A percentile compares a stretch with the other conserved stretches of the same genome.
phyloP scores from a whole-genome alignment of 2,797 vertebrate genomes.

The Pangasius djambal region DNA sequence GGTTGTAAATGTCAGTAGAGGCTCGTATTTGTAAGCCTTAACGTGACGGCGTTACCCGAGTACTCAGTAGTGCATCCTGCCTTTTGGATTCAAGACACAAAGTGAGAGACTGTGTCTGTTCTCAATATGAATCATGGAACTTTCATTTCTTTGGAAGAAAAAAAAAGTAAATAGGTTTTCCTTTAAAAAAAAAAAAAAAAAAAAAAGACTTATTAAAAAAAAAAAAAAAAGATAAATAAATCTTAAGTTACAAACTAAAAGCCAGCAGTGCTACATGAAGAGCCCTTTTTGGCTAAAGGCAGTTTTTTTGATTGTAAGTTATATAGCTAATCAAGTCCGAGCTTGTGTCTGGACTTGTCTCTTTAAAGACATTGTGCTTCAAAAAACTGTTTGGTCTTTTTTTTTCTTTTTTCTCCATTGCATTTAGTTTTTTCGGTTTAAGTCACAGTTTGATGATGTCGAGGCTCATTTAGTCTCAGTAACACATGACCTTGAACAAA shows the following conservation, averaged over 20 bases:
- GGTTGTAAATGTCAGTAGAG: constrained; percentile 25
- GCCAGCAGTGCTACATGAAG: constrained; percentile 31
- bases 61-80: neutral
- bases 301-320: constrained; percentile 40
- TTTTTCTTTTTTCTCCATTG: neutral
- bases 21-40: neutral
- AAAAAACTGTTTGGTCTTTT: neutral
- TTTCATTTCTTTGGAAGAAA: constrained; percentile 55
- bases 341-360: constrained; percentile 11
- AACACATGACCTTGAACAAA: neutral
- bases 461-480: constrained; percentile 6
- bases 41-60: neutral
- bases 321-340: constrained; percentile 35
- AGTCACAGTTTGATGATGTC: constrained; percentile 13
- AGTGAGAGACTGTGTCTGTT: neutral
- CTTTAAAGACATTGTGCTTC: constrained; percentile 29
- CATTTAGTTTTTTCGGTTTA: constrained; percentile 12
- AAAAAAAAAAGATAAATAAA: constrained; percentile 2
- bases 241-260: constrained; percentile 27
- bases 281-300: constrained; percentile 23
- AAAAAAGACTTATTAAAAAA: constrained; percentile 32
- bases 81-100: neutral
- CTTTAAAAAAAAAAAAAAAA: constrained; percentile 54
- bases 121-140: neutral
- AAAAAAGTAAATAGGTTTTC: constrained; percentile 34